These are phyloP conservation scores for Sigmodon hispidus DNA, from an alignment of 2,113 vertebrate genomes.

Conservation along the genomic window DNA sequence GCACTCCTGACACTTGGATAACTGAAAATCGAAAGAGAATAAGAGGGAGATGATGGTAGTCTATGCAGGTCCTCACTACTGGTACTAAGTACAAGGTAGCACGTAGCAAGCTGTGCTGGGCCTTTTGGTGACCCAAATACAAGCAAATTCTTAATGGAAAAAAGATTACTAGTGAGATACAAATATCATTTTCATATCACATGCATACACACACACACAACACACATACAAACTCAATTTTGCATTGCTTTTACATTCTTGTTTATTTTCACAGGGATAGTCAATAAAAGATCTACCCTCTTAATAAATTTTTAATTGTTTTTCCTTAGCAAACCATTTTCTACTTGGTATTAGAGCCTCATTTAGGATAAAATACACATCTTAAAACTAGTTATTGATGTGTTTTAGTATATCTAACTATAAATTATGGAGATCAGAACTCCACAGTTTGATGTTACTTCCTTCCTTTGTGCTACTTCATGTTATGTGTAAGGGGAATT, in stretches of 20 bases:
- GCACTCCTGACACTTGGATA: not conserved
- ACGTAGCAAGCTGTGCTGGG: not conserved
- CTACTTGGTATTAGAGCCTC: not conserved
- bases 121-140: not conserved
- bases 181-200: not conserved
- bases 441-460: not conserved
- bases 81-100: no score
- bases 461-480: not conserved
- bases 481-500: not conserved
- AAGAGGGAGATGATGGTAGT: not conserved
- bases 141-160: not conserved
- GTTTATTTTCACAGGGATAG: not conserved
- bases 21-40: not conserved
- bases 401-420: not conserved
- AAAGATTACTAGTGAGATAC: not conserved
- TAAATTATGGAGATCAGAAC: not conserved
- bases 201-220: no score
- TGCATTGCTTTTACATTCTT: not conserved
- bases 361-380: not conserved
- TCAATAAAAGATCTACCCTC: not conserved
- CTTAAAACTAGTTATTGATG: no score
- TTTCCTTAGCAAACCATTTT: not conserved
- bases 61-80: not conserved
- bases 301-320: not conserved
- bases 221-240: not conserved